phyloP scores from a whole-genome alignment of 2,113 vertebrate genomes.

The Tichodroma muraria region DNA sequence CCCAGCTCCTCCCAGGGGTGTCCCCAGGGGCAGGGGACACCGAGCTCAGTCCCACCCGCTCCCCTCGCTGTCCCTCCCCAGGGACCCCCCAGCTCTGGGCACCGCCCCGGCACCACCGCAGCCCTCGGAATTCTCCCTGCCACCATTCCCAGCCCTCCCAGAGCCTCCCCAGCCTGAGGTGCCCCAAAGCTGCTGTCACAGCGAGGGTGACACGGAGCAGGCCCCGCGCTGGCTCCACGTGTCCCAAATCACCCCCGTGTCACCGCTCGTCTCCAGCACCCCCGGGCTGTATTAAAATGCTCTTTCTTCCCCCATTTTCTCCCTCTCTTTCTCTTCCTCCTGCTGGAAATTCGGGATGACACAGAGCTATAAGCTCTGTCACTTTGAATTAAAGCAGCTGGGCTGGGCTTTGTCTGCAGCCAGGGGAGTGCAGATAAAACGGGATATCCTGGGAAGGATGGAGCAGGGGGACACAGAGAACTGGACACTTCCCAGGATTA shows the following conservation, averaged over 20 bases:
- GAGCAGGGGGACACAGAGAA: background rate
- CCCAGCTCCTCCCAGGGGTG: background rate
- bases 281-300: background rate
- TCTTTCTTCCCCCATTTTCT: background rate
- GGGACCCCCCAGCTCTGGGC: background rate
- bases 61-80: rapidly evolving
- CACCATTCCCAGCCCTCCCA: background rate
- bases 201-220: background rate
- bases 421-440: background rate
- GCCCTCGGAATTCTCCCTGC: rapidly evolving
- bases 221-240: background rate
- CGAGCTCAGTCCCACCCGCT: rapidly evolving
- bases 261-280: constrained; percentile 15
- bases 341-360: constrained; percentile 54
- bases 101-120: background rate
- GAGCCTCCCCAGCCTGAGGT: background rate
- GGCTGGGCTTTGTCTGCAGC: background rate
- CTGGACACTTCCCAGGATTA: background rate
- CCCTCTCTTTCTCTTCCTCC: constrained; percentile 5
- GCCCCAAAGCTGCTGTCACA: background rate
- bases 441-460: background rate
- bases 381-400: constrained; percentile 23
- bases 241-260: background rate
- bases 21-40: rapidly evolving
- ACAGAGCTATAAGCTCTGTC: constrained; percentile 34